Evolutionary conservation across 2,888 invertebrate genomes (phyloP), one percentile per base, ranked within the genome.

Genomic region (Cataglyphis livida): DNA sequence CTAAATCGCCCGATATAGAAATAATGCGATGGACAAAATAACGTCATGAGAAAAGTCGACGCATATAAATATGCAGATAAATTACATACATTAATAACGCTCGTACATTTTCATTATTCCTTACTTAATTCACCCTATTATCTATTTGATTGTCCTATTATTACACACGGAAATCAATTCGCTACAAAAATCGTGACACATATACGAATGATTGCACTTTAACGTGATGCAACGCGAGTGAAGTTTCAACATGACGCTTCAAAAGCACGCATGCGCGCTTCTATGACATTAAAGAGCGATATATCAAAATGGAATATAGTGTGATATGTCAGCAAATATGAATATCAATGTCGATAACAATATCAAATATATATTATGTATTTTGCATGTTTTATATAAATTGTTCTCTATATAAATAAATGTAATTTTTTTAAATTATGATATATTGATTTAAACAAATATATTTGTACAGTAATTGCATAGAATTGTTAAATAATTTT

Each of bases 1-100:
- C 7, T 51, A 51, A 51, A 51, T 51, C 48, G 18, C 7, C 48
- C 18, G 4, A 7, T 7, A 51, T 12, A 41, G 12, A 41, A 41
- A 38, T 21, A 15, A 21, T 15, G 51, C 21, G 7, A 71, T 9
- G 10, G 2, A 5, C 15, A 32, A 71, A 71, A 35, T 54, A n/a
- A 0, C 25, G 2, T 1, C 3, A 12, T 25, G 9, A 70, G 35
- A 57, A 18, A 57, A 15, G 12, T 68, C 12, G 7, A 44, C 2
- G 9, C 28, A 35, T n/a, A 38, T 1, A 18, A 7, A 28, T 28
- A 35, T 10, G 18, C 7, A 28, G 1, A 59, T 44, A 44, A 73
- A 73, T 59, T 61, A 73, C 15, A 44, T 44, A 41, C 41, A 61
- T 59, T 57, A 9, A 70, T 71, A 25, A 71, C 38, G n/a, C 25